Evolutionary conservation across 2,113 vertebrate species (phyloP).

Genomic region (Pandion haliaetus): DNA sequence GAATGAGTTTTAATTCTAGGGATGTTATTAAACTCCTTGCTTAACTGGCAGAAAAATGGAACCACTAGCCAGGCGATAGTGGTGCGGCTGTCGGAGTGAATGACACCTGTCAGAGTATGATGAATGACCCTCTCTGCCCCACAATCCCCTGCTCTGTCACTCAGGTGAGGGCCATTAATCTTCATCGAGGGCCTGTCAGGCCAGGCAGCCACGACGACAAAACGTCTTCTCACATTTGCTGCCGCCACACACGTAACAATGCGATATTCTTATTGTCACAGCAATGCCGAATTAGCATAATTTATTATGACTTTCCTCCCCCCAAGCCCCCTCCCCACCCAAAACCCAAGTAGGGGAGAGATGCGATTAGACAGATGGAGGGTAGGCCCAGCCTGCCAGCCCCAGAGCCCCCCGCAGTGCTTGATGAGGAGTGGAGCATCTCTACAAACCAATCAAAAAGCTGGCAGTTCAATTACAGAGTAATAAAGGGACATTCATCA

Average conservation of each 20-base stretch:
- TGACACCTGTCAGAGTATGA: constrained; percentile 99
- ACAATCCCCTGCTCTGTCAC: constrained; percentile 94
- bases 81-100: constrained; percentile 83
- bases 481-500: constrained; percentile 99
- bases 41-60: constrained; percentile 85
- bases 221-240: constrained; percentile 70
- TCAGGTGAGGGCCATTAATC: constrained; percentile 99
- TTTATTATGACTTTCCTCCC: constrained; percentile 84
- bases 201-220: constrained; percentile 75
- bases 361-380: constrained; percentile 95
- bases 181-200: constrained; percentile 93
- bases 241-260: constrained; percentile 63
- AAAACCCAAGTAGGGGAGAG: constrained; percentile 72
- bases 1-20: constrained; percentile 94
- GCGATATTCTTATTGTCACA: constrained; percentile 75
- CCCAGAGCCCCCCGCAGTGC: constrained; percentile 71
- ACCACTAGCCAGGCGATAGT: constrained; percentile 52
- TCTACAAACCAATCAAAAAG: constrained; percentile 86
- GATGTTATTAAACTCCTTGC: constrained; percentile 93
- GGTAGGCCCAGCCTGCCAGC: constrained; percentile 83
- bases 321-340: constrained; percentile 44
- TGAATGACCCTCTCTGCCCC: constrained; percentile 96
- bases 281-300: constrained; percentile 84
- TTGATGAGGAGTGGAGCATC: constrained; percentile 78
- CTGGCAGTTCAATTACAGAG: constrained; percentile 93